Evolutionary conservation across 2,888 invertebrate species (phyloP).

Genomic region (Beris chalybata): DNA sequence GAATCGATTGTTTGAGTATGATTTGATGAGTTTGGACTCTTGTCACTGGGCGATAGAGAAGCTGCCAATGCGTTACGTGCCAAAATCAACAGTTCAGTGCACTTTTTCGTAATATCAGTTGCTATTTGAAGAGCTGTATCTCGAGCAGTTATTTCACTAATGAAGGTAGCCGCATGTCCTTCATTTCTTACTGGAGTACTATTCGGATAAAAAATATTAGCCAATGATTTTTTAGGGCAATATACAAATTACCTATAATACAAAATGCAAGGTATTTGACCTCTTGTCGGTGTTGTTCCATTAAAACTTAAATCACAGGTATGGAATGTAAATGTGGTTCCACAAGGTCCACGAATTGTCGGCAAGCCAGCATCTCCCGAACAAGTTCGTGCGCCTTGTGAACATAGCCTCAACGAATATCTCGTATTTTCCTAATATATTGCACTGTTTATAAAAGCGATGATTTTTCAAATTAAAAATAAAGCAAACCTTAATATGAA

Average conservation of each 20-base stretch:
- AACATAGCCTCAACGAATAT: slow-evolving; percentile 85
- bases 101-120: slow-evolving; percentile 74
- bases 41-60: slow-evolving; percentile 61
- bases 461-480: not conserved
- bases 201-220: slow-evolving; percentile 4
- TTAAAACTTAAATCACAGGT: slow-evolving; percentile 93
- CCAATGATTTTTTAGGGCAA: not conserved
- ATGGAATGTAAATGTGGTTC: slow-evolving; percentile 85
- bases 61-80: slow-evolving; percentile 69
- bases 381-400: slow-evolving; percentile 88
- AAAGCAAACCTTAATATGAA: slow-evolving; percentile 73
- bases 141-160: slow-evolving; percentile 51
- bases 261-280: slow-evolving; percentile 91
- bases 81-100: slow-evolving; percentile 74
- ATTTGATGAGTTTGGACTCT: slow-evolving; percentile 57
- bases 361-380: slow-evolving; percentile 93
- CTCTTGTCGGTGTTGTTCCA: slow-evolving; percentile 92
- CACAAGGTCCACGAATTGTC: slow-evolving; percentile 89
- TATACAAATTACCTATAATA: slow-evolving; percentile 59
- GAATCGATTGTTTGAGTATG: slow-evolving; percentile 57
- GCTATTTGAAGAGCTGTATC: slow-evolving; percentile 70
- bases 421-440: slow-evolving; percentile 73
- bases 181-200: slow-evolving; percentile 54
- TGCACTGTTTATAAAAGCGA: not conserved
- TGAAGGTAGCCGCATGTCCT: slow-evolving; percentile 42